These are phyloP conservation scores for Thera obeliscata DNA, from an alignment of 2,888 invertebrate genomes.

Conservation along the genomic window DNA sequence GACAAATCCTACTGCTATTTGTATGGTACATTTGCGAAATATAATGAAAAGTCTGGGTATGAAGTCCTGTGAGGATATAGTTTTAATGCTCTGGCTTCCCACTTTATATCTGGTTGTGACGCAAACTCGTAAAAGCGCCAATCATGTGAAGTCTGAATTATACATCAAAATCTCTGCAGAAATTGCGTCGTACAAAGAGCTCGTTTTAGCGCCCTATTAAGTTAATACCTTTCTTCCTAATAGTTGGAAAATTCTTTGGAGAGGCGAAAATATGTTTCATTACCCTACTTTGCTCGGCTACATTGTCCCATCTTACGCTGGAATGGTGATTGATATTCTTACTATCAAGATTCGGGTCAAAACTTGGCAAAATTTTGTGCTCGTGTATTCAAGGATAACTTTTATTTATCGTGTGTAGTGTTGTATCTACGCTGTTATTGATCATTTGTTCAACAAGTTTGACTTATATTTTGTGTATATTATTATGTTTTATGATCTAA, in stretches of 20 bases:
- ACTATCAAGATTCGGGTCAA: constrained; percentile 12
- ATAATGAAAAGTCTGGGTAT: too few species aligned
- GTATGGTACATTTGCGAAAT: background rate
- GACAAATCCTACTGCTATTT: background rate
- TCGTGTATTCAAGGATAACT: constrained; percentile 3
- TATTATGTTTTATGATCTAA: background rate
- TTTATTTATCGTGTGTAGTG: background rate
- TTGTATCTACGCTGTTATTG: background rate
- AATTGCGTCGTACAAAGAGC: constrained; percentile 5
- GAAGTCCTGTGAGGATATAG: background rate
- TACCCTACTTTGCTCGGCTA: constrained; percentile 31
- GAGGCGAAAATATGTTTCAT: constrained; percentile 35
- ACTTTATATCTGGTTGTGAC: background rate
- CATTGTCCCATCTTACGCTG: constrained; percentile 20
- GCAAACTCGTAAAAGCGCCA: background rate
- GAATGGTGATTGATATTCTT: constrained; percentile 18
- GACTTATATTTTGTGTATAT: background rate
- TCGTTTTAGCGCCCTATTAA: constrained; percentile 19
- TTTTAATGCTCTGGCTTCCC: background rate
- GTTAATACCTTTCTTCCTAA: constrained; percentile 31
- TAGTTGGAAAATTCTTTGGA: constrained; percentile 32
- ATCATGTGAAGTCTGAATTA: background rate
- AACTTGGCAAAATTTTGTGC: background rate
- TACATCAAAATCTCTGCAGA: background rate
- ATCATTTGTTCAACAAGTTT: background rate